Conservation (phyloP, 2,113 vertebrate species). For the Entelurus aequoreus region DNA sequence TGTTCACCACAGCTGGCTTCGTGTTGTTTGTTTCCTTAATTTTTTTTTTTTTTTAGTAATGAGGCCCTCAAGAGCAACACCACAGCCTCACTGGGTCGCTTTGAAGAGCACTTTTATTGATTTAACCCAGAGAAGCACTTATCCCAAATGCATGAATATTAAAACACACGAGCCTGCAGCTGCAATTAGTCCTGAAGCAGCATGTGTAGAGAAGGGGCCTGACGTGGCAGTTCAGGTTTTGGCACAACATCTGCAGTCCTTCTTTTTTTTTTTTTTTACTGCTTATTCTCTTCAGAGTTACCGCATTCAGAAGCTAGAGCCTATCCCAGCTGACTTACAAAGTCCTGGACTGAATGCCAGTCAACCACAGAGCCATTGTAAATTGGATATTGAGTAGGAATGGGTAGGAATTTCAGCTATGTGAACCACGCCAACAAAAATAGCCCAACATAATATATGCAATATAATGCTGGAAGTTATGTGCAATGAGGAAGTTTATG, state of each 20-base stretch:
- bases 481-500: no score
- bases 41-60: constrained; percentile 20
- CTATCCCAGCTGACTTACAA: background rate
- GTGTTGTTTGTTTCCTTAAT: constrained; percentile 24
- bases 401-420: background rate
- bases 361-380: background rate
- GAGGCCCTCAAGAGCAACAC: constrained; percentile 27
- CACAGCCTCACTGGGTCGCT: constrained; percentile 8
- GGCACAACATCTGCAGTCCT: background rate
- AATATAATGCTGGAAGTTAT: no score
- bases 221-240: background rate
- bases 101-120: constrained; percentile 42
- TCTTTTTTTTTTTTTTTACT: background rate
- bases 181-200: constrained; percentile 27
- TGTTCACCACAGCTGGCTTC: constrained; percentile 3
- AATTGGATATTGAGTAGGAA: background rate
- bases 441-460: background rate
- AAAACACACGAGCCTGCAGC: constrained; percentile 22
- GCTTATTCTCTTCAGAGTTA: background rate
- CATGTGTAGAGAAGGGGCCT: background rate
- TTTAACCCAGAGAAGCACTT: constrained; percentile 36
- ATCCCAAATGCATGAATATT: constrained; percentile 34
- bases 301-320: background rate
- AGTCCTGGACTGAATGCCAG: background rate
- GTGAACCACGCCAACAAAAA: background rate